Evolutionary conservation across 2,888 invertebrate genomes (phyloP).

Genomic region (Trachelus tabidus): DNA sequence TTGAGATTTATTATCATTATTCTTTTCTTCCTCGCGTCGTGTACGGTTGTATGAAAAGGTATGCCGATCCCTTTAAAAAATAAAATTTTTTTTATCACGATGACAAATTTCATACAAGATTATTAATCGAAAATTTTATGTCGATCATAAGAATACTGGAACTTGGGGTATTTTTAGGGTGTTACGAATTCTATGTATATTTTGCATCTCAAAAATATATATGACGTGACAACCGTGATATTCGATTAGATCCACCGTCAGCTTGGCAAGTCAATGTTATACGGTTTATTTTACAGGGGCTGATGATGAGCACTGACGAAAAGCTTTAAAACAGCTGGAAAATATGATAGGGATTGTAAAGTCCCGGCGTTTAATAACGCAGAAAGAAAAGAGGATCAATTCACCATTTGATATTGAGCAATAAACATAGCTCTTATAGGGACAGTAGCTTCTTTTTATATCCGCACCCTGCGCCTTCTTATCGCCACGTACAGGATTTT

Average conservation of each 20-base stretch:
- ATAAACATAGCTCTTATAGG: constrained; percentile 4
- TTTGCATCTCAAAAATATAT: too few relatives aligned
- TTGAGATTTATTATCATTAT: neutral
- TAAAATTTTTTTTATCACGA: too few relatives aligned
- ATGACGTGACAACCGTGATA: neutral
- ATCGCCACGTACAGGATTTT: neutral
- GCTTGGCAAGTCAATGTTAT: neutral
- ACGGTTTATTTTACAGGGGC: neutral
- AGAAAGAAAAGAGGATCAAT: constrained; percentile 2
- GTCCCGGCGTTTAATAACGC: neutral
- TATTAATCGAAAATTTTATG: neutral
- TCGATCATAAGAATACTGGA: neutral
- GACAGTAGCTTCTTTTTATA: neutral
- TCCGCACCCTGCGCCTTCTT: neutral
- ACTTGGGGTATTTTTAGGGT: too few relatives aligned
- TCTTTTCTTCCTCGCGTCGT: too few relatives aligned
- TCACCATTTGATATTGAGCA: constrained; percentile 3
- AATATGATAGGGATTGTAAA: constrained; percentile 1
- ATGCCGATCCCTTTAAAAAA: too few relatives aligned
- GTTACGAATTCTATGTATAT: too few relatives aligned
- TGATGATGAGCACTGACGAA: neutral
- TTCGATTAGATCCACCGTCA: neutral
- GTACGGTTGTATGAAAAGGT: too few relatives aligned
- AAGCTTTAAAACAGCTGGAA: neutral
- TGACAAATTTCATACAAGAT: neutral